These are phyloP conservation scores for Argyra leucocephala DNA, from an alignment of 2,888 invertebrate genomes.

Conservation along the genomic window DNA sequence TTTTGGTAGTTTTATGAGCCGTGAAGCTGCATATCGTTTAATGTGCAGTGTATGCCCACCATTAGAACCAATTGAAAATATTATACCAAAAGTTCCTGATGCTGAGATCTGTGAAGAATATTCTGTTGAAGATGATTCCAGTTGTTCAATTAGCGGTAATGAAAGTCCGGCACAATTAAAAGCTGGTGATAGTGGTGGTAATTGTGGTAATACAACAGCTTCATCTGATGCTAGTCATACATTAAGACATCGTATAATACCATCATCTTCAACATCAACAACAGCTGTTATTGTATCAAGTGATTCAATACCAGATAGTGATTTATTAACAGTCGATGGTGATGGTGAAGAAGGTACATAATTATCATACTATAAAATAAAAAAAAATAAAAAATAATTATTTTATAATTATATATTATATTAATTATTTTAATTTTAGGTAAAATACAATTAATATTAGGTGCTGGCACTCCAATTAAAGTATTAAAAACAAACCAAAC, in stretches of 20 bases:
- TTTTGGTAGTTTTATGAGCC: conserved; percentile 80
- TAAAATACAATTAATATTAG: conserved; percentile 1
- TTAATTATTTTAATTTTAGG: too few relatives aligned
- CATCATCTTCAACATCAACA: conserved; percentile 13
- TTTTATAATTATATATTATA: background rate
- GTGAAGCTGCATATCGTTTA: conserved; percentile 78
- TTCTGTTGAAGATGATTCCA: conserved; percentile 48
- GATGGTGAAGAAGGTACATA: background rate
- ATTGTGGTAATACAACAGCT: conserved; percentile 14
- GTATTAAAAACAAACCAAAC: conserved; percentile 17
- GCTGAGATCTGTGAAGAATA: conserved; percentile 40
- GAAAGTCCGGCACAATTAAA: conserved; percentile 39
- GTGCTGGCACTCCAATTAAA: conserved; percentile 19
- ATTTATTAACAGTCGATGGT: background rate
- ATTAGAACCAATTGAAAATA: conserved; percentile 39
- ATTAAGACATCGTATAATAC: conserved; percentile 27
- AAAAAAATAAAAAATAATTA: background rate
- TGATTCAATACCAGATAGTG: background rate
- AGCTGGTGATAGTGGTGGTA: conserved; percentile 23
- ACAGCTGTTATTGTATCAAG: conserved; percentile 8
- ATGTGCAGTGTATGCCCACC: conserved; percentile 78
- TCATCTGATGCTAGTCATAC: conserved; percentile 28
- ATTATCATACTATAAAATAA: too few relatives aligned
- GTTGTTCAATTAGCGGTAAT: conserved; percentile 48
- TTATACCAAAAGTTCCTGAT: conserved; percentile 35